These are phyloP conservation scores for Sinocyclocheilus anophthalmus DNA, from an alignment of 2,113 vertebrate species.

Conservation along the genomic window DNA sequence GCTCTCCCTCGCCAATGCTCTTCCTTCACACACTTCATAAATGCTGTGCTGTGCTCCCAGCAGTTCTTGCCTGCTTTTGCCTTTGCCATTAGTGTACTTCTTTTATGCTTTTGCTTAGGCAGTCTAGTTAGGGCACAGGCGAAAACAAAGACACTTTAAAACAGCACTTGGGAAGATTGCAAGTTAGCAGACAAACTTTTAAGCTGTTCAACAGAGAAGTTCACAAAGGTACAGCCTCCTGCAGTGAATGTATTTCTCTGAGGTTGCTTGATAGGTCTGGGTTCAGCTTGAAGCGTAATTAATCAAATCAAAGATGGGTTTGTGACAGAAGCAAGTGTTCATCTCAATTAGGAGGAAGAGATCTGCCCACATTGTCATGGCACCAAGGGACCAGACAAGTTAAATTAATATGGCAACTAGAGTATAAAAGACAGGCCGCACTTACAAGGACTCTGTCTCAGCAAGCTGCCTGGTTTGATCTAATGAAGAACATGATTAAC, in stretches of 20 bases:
- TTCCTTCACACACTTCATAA: constrained; percentile 62
- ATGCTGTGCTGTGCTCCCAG: constrained; percentile 39
- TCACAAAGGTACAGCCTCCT: neutral
- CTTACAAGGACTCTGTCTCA: neutral
- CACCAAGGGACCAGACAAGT: neutral
- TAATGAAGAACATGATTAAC: constrained; percentile 10
- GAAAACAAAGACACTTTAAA: constrained; percentile 31
- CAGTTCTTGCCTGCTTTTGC: constrained; percentile 36
- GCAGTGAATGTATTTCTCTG: neutral
- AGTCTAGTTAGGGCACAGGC: constrained; percentile 11
- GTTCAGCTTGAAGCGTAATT: neutral
- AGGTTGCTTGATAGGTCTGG: neutral
- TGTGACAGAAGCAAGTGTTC: constrained; percentile 13
- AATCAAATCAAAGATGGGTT: neutral
- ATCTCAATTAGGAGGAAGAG: constrained; percentile 1
- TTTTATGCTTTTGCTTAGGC: constrained; percentile 47
- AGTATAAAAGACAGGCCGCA: constrained; percentile 8
- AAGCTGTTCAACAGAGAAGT: constrained; percentile 1
- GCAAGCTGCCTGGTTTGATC: neutral
- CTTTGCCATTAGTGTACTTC: constrained; percentile 24
- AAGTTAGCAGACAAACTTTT: constrained; percentile 20
- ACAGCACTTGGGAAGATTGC: constrained; percentile 12
- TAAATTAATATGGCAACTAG: neutral
- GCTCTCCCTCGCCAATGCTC: constrained; percentile 70
- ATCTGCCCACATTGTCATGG: neutral